phyloP scores from a whole-genome alignment of 2,888 invertebrate species.

The Zaprionus lineosus region DNA sequence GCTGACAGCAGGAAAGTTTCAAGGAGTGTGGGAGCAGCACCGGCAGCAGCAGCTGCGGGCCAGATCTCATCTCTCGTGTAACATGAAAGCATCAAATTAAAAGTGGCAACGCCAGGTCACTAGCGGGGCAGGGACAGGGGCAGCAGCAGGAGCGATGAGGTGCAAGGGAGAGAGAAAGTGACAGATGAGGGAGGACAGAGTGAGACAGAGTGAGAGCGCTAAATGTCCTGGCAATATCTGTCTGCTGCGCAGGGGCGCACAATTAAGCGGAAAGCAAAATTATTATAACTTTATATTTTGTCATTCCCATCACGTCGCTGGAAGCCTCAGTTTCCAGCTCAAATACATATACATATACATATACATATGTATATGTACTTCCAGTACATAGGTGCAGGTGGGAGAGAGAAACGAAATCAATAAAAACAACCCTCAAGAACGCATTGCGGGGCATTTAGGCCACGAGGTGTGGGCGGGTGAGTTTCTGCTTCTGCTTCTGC shows the following conservation, averaged over 20 bases:
- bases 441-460: constrained; percentile 5
- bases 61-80: constrained; percentile 37
- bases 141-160: constrained; percentile 29
- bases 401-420: constrained; percentile 56
- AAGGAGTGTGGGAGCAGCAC: no score
- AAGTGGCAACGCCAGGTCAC: constrained; percentile 64
- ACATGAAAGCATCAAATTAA: constrained; percentile 77
- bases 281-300: constrained; percentile 80
- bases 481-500: no score
- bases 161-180: constrained; percentile 2
- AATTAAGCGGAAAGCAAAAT: constrained; percentile 81
- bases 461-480: constrained; percentile 9
- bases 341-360: constrained; percentile 11
- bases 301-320: constrained; percentile 64
- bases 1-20: constrained; percentile 4
- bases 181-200: background rate
- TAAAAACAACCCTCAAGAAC: constrained; percentile 66
- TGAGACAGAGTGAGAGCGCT: constrained; percentile 38
- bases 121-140: no score
- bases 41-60: constrained; percentile 4
- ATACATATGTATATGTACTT: constrained; percentile 12
- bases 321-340: background rate
- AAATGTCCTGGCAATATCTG: constrained; percentile 61
- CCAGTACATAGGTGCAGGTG: constrained; percentile 6
- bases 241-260: constrained; percentile 65